These are phyloP conservation scores for Aplocera efformata DNA, from an alignment of 2,888 invertebrate genomes.

Conservation along the genomic window DNA sequence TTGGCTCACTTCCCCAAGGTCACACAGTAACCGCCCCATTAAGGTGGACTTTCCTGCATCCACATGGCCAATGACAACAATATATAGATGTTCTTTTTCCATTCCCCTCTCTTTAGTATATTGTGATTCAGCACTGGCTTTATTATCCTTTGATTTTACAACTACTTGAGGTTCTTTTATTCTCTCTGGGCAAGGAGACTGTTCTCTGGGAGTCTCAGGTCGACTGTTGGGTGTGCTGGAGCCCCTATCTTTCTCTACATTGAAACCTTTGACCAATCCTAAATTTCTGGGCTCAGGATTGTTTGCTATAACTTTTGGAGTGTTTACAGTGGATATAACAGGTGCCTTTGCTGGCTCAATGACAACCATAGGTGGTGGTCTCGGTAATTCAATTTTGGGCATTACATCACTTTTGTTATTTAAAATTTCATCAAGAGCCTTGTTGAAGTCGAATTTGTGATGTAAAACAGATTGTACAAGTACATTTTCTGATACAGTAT, in stretches of 20 bases:
- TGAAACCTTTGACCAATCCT: constrained; percentile 81
- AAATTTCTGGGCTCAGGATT: constrained; percentile 64
- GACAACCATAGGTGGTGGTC: constrained; percentile 38
- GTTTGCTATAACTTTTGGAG: constrained; percentile 63
- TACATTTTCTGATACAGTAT: constrained; percentile 85
- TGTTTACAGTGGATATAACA: constrained; percentile 43
- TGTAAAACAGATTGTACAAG: constrained; percentile 86
- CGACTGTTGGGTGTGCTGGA: constrained; percentile 38
- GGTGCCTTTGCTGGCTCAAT: constrained; percentile 52
- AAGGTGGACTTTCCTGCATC: constrained; percentile 98
- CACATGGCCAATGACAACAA: constrained; percentile 97
- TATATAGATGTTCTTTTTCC: constrained; percentile 92
- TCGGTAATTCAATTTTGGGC: constrained; percentile 37
- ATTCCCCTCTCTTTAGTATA: constrained; percentile 88
- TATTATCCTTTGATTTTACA: constrained; percentile 76
- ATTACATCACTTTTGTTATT: constrained; percentile 51
- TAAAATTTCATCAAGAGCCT: constrained; percentile 87
- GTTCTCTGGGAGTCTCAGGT: constrained; percentile 82
- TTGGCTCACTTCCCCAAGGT: constrained; percentile 92
- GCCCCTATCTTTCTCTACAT: constrained; percentile 54
- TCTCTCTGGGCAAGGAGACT: constrained; percentile 85
- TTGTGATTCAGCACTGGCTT: constrained; percentile 79
- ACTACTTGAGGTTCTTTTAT: constrained; percentile 65
- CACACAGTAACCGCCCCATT: constrained; percentile 96
- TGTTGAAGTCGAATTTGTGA: constrained; percentile 86